Base-by-base conservation (phyloP, 1,140 invertebrate species). In the fruit fly (Drosophila melanogaster) region DNA sequence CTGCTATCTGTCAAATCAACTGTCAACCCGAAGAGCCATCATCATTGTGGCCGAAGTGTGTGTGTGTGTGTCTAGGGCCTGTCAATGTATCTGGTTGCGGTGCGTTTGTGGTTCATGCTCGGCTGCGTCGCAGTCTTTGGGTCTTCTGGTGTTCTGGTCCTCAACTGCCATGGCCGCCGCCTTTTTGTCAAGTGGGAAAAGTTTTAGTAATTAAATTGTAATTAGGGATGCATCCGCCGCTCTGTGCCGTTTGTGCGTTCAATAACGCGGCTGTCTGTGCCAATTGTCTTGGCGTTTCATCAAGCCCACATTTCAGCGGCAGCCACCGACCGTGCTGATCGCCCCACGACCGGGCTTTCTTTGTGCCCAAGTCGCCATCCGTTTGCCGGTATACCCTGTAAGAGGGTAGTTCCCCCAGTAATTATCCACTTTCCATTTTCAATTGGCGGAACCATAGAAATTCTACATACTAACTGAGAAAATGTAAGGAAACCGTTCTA, bases 191-290 rank as follows among this genome's bases (percentile, higher is more conserved):
- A 86, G 83, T 86, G 84, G 84, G 84, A 89, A 89, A 87, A 85
- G 69, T 83, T 87, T 90, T 71, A 81, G 86, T 90, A 90, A 90
- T 90, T 90, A 90, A 87, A 90, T 90, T 90, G 86, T 90, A 90
- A 90, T 90, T 90, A 90, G 83, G 86, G 87, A 90, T 90, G 86
- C 86, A 90, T 86, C 83, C 66, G 50, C 59, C 61, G 64, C 49
- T 77, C 49, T 58, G 58, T 66, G 49, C 67, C 62, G 43, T 69
- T 64, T 54, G 66, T 74, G 60, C 44, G 77, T 84, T 85, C 81
- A 85, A 84, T 84, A 85, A 85, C 72, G 67, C 65, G 74, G 51
- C 69, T 87, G 83, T 87, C 83, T 87, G 58, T 72, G 79, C 83
- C 83, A 87, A 87, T 87, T 84, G 84, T 89, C 84, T 89, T 89